Evolutionary conservation across 2,888 invertebrate genomes (phyloP).

Genomic region (Dicyrtoma fusca): DNA sequence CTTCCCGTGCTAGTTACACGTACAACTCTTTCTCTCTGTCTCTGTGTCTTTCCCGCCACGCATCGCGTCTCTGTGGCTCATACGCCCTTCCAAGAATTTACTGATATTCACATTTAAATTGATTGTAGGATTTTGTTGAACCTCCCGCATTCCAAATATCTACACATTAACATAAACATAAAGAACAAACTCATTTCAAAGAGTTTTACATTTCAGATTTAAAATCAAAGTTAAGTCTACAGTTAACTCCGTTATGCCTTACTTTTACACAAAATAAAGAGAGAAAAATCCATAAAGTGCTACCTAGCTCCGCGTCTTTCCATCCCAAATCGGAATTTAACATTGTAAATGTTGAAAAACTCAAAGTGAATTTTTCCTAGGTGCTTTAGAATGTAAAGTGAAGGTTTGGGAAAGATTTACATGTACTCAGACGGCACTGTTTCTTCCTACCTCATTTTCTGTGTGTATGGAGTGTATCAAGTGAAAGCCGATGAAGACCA

Average conservation of each 20-base stretch:
- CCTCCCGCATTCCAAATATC: conserved; percentile 1
- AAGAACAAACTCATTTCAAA: conserved; percentile 8
- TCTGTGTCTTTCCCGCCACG: background rate
- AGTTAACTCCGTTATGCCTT: no score
- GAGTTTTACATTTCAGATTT: conserved; percentile 1
- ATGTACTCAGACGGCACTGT: no score
- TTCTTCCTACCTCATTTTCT: background rate
- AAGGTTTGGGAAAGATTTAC: no score
- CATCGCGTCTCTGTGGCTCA: background rate
- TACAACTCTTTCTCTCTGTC: background rate
- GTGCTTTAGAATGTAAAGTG: no score
- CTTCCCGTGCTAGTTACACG: no score
- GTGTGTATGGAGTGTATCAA: background rate
- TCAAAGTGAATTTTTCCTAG: no score
- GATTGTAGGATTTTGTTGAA: conserved; percentile 5
- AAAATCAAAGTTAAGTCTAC: conserved; percentile 12
- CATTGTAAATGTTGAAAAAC: no score
- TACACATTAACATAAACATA: conserved; percentile 10
- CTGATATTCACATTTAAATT: conserved; percentile 9
- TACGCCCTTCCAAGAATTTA: background rate
- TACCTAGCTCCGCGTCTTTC: no score
- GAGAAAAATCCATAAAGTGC: no score
- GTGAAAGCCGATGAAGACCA: background rate
- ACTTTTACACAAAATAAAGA: no score
- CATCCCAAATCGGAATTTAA: no score